Evolutionary conservation across 1,140 invertebrate genomes (phyloP).

Genomic region (Apocrypta bakeri): DNA sequence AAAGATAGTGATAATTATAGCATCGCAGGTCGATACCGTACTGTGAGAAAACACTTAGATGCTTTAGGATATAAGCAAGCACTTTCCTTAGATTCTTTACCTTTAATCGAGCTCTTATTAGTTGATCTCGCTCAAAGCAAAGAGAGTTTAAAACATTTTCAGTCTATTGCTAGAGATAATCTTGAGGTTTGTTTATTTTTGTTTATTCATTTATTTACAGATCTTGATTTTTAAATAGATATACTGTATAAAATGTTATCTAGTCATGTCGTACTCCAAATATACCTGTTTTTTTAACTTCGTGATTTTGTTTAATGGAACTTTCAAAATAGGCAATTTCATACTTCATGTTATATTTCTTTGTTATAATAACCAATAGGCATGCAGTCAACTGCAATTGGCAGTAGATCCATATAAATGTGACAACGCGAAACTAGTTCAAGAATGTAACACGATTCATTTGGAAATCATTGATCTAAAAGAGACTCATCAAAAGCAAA

Average conservation of each 20-base stretch:
- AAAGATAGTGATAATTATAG: conserved; percentile 62
- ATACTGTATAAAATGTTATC: background rate
- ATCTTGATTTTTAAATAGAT: background rate
- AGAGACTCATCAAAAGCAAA: conserved; percentile 77
- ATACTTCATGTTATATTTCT: conserved; percentile 27
- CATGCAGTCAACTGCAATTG: conserved; percentile 76
- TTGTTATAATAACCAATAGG: conserved; percentile 67
- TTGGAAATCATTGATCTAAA: conserved; percentile 79
- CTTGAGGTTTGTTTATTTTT: conserved; percentile 72
- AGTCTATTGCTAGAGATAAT: conserved; percentile 81
- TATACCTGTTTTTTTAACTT: conserved; percentile 11
- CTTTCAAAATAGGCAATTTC: conserved; percentile 19
- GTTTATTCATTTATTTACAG: conserved; percentile 16
- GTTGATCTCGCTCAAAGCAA: conserved; percentile 86
- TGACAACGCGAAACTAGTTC: conserved; percentile 81
- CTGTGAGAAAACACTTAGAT: conserved; percentile 78
- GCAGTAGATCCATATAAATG: conserved; percentile 81
- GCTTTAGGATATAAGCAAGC: conserved; percentile 84
- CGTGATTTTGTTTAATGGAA: background rate
- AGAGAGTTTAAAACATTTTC: conserved; percentile 85
- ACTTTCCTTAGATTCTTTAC: conserved; percentile 82
- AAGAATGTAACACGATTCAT: conserved; percentile 84
- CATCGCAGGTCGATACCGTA: conserved; percentile 70
- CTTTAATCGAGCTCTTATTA: conserved; percentile 83
- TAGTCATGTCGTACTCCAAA: conserved; percentile 29